phyloP scores from a whole-genome alignment of 2,888 invertebrate genomes.

The Petrolisthes cinctipes region DNA sequence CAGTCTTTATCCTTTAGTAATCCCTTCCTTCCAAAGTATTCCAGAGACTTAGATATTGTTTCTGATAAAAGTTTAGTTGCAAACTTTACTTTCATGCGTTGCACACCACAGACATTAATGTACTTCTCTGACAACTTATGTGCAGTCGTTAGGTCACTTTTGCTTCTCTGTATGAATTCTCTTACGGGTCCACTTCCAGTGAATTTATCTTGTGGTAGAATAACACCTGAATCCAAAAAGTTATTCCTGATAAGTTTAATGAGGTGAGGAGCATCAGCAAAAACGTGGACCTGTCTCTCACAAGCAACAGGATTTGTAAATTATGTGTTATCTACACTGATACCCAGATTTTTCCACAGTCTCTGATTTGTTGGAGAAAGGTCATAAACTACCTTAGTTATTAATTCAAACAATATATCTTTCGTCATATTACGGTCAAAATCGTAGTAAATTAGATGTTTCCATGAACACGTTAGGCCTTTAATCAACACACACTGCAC shows the following conservation, averaged over 20 bases:
- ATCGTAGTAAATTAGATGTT: not conserved
- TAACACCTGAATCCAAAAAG: no score
- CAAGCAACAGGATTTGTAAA: not conserved
- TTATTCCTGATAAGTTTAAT: no score
- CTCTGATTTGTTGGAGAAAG: not conserved
- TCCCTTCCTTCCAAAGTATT: not conserved
- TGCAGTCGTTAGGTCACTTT: conserved; percentile 5
- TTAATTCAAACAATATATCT: no score
- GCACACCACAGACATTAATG: not conserved
- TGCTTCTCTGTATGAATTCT: not conserved
- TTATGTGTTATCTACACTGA: not conserved
- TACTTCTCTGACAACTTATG: conserved; percentile 9
- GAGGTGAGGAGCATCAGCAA: no score
- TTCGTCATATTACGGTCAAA: no score
- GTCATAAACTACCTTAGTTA: not conserved
- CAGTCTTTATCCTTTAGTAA: no score
- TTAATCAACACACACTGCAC: no score
- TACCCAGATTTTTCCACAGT: not conserved
- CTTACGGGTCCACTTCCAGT: no score
- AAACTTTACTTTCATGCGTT: conserved; percentile 6
- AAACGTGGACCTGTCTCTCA: conserved; percentile 5
- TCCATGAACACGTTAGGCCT: no score
- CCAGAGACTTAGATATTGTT: not conserved
- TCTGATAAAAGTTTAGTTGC: not conserved
- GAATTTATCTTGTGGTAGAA: no score